Evolutionary conservation across 2,113 vertebrate species (phyloP).

Genomic region (Reinhardtius hippoglossoides): DNA sequence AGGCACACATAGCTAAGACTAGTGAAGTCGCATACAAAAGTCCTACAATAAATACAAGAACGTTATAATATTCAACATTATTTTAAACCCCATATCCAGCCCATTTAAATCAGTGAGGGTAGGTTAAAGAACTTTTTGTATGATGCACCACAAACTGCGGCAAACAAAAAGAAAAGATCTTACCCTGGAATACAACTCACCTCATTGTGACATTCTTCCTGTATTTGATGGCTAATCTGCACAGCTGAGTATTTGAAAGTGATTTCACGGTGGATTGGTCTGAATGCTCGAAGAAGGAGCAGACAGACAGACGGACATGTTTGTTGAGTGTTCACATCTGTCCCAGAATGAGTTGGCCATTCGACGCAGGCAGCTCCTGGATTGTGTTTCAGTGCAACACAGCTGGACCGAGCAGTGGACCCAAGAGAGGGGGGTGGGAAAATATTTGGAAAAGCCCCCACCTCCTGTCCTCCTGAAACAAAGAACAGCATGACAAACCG

Average conservation of each 20-base stretch:
- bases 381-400: constrained; percentile 69
- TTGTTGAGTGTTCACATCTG: constrained; percentile 53
- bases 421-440: constrained; percentile 12
- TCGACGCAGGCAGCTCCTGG: constrained; percentile 41
- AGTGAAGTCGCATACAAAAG: neutral
- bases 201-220: neutral
- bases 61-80: too few species aligned
- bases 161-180: neutral
- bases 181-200: neutral
- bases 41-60: constrained; percentile 2
- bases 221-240: neutral
- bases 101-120: too few species aligned
- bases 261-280: constrained; percentile 52
- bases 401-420: constrained; percentile 59
- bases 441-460: constrained; percentile 48
- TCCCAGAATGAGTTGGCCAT: constrained; percentile 48
- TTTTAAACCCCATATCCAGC: too few species aligned
- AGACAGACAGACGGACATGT: constrained; percentile 56
- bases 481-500: constrained; percentile 30
- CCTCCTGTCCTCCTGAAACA: constrained; percentile 16
- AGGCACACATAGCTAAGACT: too few species aligned
- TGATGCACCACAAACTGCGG: too few species aligned
- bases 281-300: constrained; percentile 36
- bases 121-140: too few species aligned
- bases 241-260: constrained; percentile 27